Conservation (phyloP, 2,113 vertebrate species). For the Cranoglanis bouderius region DNA sequence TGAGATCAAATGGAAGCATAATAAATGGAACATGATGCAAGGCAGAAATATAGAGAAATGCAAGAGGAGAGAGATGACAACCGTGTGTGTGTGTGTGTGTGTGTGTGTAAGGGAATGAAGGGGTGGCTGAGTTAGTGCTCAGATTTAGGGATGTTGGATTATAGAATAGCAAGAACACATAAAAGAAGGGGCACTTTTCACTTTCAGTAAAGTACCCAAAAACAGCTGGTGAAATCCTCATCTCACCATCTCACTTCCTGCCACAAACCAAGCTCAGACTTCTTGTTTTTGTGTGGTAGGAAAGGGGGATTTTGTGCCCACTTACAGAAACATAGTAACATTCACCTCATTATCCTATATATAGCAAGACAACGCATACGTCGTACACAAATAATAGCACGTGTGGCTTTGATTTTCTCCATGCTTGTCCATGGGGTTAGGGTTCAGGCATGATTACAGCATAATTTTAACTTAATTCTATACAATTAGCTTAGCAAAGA, state of each 20-base stretch:
- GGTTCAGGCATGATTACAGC: not conserved
- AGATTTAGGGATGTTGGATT: slow-evolving; percentile 23
- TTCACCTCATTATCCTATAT: slow-evolving; percentile 23
- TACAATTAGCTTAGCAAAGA: slow-evolving; percentile 25
- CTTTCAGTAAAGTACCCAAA: not conserved
- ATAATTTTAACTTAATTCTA: slow-evolving; percentile 28
- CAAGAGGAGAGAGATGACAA: not conserved
- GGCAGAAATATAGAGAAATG: slow-evolving; percentile 5
- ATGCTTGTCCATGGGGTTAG: not conserved
- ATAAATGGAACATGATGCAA: slow-evolving; percentile 30
- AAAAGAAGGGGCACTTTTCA: not conserved
- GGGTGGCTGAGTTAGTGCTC: slow-evolving; percentile 17
- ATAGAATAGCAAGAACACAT: slow-evolving; percentile 19
- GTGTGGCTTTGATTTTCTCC: slow-evolving; percentile 6
- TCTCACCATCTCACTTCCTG: slow-evolving; percentile 52
- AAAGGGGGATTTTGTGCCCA: slow-evolving; percentile 39
- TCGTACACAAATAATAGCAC: not conserved
- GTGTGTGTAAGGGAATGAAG: slow-evolving; percentile 15
- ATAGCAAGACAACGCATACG: slow-evolving; percentile 7
- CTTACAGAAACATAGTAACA: slow-evolving; percentile 2
- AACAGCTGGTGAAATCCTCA: slow-evolving; percentile 31
- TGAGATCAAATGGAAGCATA: slow-evolving; percentile 29
- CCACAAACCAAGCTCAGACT: slow-evolving; percentile 31
- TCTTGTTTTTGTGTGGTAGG: slow-evolving; percentile 47
- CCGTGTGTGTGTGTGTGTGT: not conserved